These are phyloP conservation scores for Ceyx margarethae DNA, from an alignment of 2,113 vertebrate species.

Conservation along the genomic window DNA sequence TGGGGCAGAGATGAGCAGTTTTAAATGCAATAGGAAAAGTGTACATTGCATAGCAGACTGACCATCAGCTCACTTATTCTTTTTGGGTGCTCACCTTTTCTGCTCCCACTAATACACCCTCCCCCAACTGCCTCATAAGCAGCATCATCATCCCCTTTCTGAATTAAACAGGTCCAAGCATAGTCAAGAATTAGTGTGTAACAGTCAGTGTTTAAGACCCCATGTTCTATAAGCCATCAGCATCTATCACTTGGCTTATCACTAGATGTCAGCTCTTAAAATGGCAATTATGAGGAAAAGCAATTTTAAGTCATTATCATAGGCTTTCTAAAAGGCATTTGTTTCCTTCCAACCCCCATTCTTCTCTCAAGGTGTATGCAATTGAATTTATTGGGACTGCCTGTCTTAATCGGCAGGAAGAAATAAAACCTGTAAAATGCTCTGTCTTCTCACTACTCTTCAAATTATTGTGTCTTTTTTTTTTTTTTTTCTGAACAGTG, in stretches of 20 bases:
- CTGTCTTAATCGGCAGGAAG: constrained; percentile 14
- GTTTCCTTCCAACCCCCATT: neutral
- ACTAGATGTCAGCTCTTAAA: constrained; percentile 51
- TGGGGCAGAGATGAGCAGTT: neutral
- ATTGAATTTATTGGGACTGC: constrained; percentile 20
- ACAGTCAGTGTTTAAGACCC: neutral
- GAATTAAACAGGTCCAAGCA: neutral
- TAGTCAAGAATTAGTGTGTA: neutral
- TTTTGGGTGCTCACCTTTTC: neutral
- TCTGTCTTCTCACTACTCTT: neutral
- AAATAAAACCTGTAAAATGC: neutral
- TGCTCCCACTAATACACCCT: neutral
- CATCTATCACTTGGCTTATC: constrained; percentile 21
- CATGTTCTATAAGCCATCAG: neutral
- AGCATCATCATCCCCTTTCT: neutral
- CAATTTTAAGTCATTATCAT: constrained; percentile 53
- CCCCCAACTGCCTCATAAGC: neutral
- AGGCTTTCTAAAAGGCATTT: constrained; percentile 42
- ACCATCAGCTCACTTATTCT: neutral
- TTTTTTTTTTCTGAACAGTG: neutral
- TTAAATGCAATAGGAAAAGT: neutral
- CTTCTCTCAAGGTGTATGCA: constrained; percentile 8
- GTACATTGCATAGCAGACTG: neutral
- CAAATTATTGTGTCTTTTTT: neutral
- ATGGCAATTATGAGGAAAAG: constrained; percentile 39